These are phyloP conservation scores for Chlorops oryzae DNA, from an alignment of 1,140 invertebrate genomes.

Conservation along the genomic window DNA sequence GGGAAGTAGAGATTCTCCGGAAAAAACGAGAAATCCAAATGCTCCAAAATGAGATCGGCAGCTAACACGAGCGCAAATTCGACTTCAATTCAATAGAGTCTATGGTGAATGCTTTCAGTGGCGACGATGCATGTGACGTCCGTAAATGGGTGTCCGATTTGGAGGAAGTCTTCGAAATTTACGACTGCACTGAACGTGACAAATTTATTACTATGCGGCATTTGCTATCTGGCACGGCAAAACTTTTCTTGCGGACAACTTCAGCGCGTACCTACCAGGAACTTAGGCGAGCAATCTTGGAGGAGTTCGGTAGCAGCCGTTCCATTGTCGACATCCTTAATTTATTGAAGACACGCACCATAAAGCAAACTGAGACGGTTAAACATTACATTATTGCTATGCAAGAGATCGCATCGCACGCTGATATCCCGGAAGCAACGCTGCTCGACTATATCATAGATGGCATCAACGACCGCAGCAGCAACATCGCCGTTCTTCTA, in stretches of 20 bases:
- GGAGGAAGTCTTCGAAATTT: not conserved
- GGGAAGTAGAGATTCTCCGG: too few relatives aligned
- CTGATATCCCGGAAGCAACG: not conserved
- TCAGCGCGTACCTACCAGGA: not conserved
- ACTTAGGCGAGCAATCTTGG: not conserved
- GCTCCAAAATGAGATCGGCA: too few relatives aligned
- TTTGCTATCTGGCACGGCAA: not conserved
- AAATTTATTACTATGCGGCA: not conserved
- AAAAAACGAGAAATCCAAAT: too few relatives aligned
- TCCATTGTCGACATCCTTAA: not conserved
- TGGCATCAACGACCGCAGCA: not conserved
- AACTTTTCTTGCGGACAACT: not conserved
- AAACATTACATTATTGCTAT: not conserved
- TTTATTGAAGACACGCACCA: not conserved
- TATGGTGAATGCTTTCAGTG: not conserved
- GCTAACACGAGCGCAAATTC: too few relatives aligned
- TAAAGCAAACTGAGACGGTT: not conserved
- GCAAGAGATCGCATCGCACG: not conserved
- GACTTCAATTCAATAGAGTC: too few relatives aligned
- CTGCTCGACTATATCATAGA: not conserved
- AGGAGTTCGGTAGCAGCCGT: not conserved
- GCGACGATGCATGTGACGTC: not conserved
- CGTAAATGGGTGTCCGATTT: not conserved
- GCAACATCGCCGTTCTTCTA: not conserved
- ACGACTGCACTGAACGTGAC: not conserved